Base-by-base conservation (phyloP, 2,113 vertebrate species). In the Oryzias celebensis region DNA sequence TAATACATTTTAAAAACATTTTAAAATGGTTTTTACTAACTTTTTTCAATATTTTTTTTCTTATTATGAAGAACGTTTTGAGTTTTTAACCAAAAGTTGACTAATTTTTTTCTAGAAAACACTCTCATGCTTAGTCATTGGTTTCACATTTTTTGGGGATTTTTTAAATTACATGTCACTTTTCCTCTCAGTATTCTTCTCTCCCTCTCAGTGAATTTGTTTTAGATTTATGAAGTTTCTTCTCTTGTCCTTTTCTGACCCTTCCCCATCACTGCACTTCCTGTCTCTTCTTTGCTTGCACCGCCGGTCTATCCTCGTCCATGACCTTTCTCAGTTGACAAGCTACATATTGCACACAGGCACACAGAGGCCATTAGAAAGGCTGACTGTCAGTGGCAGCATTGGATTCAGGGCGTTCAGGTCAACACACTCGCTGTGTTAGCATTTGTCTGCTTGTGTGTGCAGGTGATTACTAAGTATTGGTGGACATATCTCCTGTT, bases 281-380 rank as follows among this genome's bases (percentile, higher is more conserved):
- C 20, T 42, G 6, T 20, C 26, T 71, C 60, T 23, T 65, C 45
- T 46, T 12, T n/a, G 7, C 56, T 47, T 41, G 36, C 60, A 23
- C 66, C 62, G 31, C 58, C 71, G 63, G 58, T 73, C 67, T 67
- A 64, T 77, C 64, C 73, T 77, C 73, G 53, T 70, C 77, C 50
- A 41, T 80, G 63, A 79, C 77, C 73, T 64, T 20, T 23, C 56
- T 50, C 63, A 44, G 58, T 53, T 68, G 60, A 57, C 73, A 42
- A 44, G 51, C 53, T 61, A 71, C 62, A 81, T 67, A 77, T 53
- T 71, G 75, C 55, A 16, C 65, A 68, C 43, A 70, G 59, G 62
- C 84, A 75, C 65, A 78, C 73, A 68, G 66, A 70, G 67, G 70
- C 74, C 58, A 81, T 86, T 88, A 87, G 73, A 61, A 58, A 52